Conservation (phyloP, 1,140 invertebrate genomes). For the Zaprionus camerounensis region DNA sequence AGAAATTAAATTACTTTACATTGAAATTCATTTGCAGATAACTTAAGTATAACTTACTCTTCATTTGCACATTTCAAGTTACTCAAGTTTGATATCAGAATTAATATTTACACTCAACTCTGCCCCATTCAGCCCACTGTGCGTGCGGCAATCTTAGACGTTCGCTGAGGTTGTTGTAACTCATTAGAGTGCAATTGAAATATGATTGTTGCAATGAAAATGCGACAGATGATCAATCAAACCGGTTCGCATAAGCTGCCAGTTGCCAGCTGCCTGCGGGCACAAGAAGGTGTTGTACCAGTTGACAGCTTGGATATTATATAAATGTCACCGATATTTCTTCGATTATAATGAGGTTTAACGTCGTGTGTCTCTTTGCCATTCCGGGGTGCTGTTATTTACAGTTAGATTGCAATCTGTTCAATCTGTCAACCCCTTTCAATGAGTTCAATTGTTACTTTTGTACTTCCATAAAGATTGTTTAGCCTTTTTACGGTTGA, state of each 20-base stretch:
- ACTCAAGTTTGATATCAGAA: too few species aligned
- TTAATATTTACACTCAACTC: not conserved
- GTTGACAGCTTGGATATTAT: constrained; percentile 29
- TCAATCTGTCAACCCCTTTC: not conserved
- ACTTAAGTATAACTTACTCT: too few species aligned
- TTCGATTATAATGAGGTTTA: constrained; percentile 17
- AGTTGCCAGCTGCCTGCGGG: not conserved
- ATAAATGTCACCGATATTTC: constrained; percentile 19
- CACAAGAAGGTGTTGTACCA: constrained; percentile 8
- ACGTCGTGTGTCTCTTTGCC: not conserved
- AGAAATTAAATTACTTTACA: too few species aligned
- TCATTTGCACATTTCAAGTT: too few species aligned
- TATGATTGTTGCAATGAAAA: constrained; percentile 52
- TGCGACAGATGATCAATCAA: constrained; percentile 52
- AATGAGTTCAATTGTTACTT: not conserved
- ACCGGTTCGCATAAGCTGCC: constrained; percentile 27
- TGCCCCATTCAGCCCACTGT: not conserved
- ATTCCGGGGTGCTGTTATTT: not conserved
- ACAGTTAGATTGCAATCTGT: not conserved
- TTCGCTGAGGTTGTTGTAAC: constrained; percentile 16
- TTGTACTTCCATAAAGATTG: not conserved
- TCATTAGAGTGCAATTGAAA: constrained; percentile 54
- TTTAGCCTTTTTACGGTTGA: not conserved
- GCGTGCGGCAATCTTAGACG: not conserved
- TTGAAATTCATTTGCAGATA: too few species aligned